Evolutionary conservation across 2,888 invertebrate genomes (phyloP).

Genomic region (Gibbula magus): DNA sequence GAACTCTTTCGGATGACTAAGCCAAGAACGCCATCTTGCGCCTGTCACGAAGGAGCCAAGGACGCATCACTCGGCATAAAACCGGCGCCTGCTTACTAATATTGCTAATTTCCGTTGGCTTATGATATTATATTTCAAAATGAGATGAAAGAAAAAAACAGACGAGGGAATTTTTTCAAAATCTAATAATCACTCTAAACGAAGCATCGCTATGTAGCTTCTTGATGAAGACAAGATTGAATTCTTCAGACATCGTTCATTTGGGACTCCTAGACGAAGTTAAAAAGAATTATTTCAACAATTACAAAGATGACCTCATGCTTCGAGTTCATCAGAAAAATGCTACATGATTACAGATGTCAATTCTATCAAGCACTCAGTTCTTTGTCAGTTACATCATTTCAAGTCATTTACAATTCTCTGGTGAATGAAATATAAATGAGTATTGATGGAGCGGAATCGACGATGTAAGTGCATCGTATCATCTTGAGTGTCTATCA

Average conservation of each 20-base stretch:
- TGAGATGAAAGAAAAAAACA: not conserved
- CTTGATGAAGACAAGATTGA: not conserved
- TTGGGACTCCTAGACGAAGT: not conserved
- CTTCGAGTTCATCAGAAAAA: not conserved
- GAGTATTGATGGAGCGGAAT: too few relatives aligned
- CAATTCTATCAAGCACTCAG: too few relatives aligned
- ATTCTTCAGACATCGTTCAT: not conserved
- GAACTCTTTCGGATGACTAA: not conserved
- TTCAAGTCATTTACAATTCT: too few relatives aligned
- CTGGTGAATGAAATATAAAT: too few relatives aligned
- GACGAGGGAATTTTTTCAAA: not conserved
- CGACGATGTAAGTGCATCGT: too few relatives aligned
- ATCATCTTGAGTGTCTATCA: too few relatives aligned
- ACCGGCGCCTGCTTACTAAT: not conserved
- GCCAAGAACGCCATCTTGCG: not conserved
- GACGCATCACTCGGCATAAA: not conserved
- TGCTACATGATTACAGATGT: too few relatives aligned
- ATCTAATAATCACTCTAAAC: not conserved
- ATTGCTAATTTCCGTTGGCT: not conserved
- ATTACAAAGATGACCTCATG: not conserved
- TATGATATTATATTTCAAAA: conserved; percentile 4
- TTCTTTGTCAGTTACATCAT: too few relatives aligned
- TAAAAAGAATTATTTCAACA: not conserved
- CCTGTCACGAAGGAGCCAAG: not conserved
- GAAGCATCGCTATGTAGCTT: not conserved